Evolutionary conservation across 2,797 vertebrate genomes (phyloP), one percentile per base, ranked within the genome.

Genomic region (Macropus fuliginosus): DNA sequence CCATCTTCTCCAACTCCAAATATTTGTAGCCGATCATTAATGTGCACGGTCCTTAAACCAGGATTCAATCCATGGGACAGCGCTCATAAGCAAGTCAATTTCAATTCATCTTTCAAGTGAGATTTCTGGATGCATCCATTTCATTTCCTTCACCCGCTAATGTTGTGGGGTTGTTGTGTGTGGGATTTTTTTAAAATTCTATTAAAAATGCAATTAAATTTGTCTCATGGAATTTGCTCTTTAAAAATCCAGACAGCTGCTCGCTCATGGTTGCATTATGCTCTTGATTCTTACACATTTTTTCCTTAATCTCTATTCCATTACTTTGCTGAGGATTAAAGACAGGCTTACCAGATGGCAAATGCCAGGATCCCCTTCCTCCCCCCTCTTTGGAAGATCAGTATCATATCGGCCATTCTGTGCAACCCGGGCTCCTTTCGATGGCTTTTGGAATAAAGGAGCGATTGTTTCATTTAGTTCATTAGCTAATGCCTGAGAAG

Each of bases 171-270:
- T 96, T 97, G 98, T 97, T 98, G 97, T 95, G 74, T 97, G 96
- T 90, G 93, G 2, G 5, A 87, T 94, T 96, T 95, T 92, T 54
- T 97, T 97, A 93, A 87, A 96, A 96, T 97, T 98, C 97, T 98
- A 98, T 94, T 98, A 97, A 98, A 98, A 98, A 98, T 8, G 74
- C 98, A 98, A 98, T 91, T 96, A 98, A 94, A 92, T 96, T 98
- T 98, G 98, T 98, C 98, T 98, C 98, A 97, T 98, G 98, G 97
- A 98, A 97, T 98, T 98, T 97, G 97, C 98, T 98, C 97, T 98
- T 98, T 98, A 98, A 98, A 98, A 98, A 98, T 97, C 97, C 97
- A 98, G 97, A 98, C 98, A 98, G 98, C 98, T 98, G 98, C 98
- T 98, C 97, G 97, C 96, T 98, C 97, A 50, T 98, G 96, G 97